These are phyloP conservation scores for Thalassaphorura encarpata DNA, from an alignment of 1,140 invertebrate species.

Conservation along the genomic window DNA sequence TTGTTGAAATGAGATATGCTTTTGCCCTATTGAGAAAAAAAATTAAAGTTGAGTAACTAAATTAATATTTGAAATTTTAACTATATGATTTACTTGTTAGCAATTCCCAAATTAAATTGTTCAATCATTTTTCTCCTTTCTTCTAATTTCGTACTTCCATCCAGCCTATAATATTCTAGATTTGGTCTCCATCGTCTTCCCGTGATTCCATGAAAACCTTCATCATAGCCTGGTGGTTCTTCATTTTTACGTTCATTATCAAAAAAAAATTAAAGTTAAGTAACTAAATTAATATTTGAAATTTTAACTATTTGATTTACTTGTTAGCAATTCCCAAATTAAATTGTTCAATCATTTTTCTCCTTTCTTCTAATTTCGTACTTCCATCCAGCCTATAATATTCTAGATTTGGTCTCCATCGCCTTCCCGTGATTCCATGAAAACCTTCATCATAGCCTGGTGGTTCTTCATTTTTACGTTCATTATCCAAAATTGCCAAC, in stretches of 20 bases:
- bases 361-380: neutral
- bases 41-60: neutral
- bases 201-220: neutral
- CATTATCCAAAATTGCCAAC: slow-evolving; percentile 49
- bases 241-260: slow-evolving; percentile 24
- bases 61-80: neutral
- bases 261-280: neutral
- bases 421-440: neutral
- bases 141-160: neutral
- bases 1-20: slow-evolving; percentile 70
- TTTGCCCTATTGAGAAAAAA: neutral
- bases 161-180: slow-evolving; percentile 1
- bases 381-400: slow-evolving; percentile 3
- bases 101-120: neutral
- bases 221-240: neutral
- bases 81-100: too few relatives aligned
- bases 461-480: slow-evolving; percentile 2
- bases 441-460: neutral
- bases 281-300: neutral
- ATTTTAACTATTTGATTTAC: too few relatives aligned
- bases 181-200: neutral
- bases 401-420: neutral
- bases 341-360: neutral
- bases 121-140: neutral
- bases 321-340: neutral